Evolutionary conservation across 1,140 invertebrate species (phyloP).

Genomic region (Zophobas atratus): DNA sequence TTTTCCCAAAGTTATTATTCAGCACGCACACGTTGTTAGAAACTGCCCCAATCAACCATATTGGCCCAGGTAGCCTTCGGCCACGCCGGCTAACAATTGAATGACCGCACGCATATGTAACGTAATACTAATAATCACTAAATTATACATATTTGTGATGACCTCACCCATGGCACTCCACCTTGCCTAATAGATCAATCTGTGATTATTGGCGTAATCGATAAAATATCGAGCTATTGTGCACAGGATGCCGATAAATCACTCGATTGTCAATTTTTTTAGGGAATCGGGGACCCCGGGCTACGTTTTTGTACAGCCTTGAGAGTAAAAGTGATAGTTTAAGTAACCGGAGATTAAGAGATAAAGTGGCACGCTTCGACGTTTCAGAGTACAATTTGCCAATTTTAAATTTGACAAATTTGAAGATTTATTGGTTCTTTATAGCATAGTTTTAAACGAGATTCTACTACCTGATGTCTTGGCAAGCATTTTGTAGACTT

Average conservation of each 20-base stretch:
- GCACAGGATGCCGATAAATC: not conserved
- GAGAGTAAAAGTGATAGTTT: not conserved
- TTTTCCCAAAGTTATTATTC: too few species aligned
- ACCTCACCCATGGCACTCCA: not conserved
- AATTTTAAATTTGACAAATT: too few species aligned
- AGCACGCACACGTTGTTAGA: too few species aligned
- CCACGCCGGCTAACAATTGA: not conserved
- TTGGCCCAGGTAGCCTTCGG: too few species aligned
- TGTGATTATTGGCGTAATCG: not conserved
- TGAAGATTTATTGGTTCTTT: too few species aligned
- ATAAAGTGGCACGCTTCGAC: too few species aligned
- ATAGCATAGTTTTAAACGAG: too few species aligned
- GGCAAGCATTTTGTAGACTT: too few species aligned
- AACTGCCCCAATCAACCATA: too few species aligned
- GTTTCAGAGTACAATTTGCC: too few species aligned
- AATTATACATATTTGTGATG: not conserved
- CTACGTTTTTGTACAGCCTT: not conserved
- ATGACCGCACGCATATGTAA: not conserved
- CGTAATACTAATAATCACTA: not conserved
- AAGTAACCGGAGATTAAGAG: not conserved
- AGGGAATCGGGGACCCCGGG: not conserved
- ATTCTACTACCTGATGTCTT: too few species aligned
- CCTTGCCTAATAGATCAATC: not conserved
- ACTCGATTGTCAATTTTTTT: not conserved
- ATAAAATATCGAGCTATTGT: slow-evolving; percentile 1